Evolutionary conservation across 1,140 invertebrate species (phyloP).

Genomic region (Trachymyrmex cornetzi): DNA sequence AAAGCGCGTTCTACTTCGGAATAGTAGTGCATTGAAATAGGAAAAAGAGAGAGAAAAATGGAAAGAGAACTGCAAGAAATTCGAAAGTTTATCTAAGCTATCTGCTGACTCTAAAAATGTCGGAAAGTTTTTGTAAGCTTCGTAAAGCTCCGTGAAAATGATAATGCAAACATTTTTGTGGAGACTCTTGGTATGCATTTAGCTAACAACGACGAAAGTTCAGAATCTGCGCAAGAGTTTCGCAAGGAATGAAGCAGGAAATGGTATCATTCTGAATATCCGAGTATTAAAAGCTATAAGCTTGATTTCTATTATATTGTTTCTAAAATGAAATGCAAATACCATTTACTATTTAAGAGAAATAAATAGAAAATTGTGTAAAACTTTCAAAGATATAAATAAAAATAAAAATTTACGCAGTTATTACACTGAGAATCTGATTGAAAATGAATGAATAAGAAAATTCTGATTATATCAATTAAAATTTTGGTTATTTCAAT

Average conservation of each 20-base stretch:
- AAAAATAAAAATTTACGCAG: not conserved
- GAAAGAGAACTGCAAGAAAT: conserved; percentile 59
- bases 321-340: conserved; percentile 2
- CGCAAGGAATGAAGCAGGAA: conserved; percentile 11
- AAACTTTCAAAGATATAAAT: not conserved
- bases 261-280: conserved; percentile 17
- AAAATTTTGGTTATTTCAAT: no score
- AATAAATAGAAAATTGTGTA: not conserved
- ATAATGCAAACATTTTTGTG: conserved; percentile 59
- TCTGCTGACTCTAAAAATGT: conserved; percentile 56
- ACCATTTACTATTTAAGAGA: not conserved
- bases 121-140: conserved; percentile 56
- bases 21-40: conserved; percentile 28
- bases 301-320: not conserved
- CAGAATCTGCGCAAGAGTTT: conserved; percentile 21
- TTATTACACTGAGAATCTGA: no score
- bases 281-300: conserved; percentile 7
- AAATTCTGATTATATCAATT: no score
- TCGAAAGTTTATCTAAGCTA: conserved; percentile 56
- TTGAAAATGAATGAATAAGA: no score
- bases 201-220: conserved; percentile 54
- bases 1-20: conserved; percentile 40
- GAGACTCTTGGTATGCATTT: conserved; percentile 36
- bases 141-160: conserved; percentile 55
- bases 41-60: not conserved